These are phyloP conservation scores for Polymixis flavicincta DNA, from an alignment of 2,888 invertebrate genomes.

Conservation along the genomic window DNA sequence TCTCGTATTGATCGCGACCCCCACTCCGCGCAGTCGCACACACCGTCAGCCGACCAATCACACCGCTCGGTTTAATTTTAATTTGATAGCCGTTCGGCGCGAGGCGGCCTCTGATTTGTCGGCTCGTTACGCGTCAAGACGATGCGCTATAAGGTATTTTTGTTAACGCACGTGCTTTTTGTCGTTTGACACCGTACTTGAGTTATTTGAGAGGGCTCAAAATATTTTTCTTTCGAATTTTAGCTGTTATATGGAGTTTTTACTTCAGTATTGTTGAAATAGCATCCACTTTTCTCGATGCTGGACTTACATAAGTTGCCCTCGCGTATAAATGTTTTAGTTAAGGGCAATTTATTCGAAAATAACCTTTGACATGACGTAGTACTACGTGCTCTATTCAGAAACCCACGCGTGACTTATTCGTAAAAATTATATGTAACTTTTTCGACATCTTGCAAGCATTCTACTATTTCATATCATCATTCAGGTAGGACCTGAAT, in stretches of 20 bases:
- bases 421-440: conserved; percentile 16
- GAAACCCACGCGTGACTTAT: conserved; percentile 21
- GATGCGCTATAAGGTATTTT: conserved; percentile 71
- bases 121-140: conserved; percentile 75
- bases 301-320: conserved; percentile 9
- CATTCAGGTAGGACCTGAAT: background rate
- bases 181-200: conserved; percentile 22
- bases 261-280: background rate
- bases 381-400: conserved; percentile 36
- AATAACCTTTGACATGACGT: conserved; percentile 25
- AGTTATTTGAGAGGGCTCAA: background rate
- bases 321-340: background rate
- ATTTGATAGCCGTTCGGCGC: conserved; percentile 83
- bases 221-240: background rate
- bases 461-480: background rate
- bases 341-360: conserved; percentile 24
- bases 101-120: conserved; percentile 82
- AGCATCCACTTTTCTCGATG: background rate
- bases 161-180: conserved; percentile 58
- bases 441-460: background rate
- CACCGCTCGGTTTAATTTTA: conserved; percentile 85
- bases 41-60: conserved; percentile 79
- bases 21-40: conserved; percentile 66
- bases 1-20: conserved; percentile 84
- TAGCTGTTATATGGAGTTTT: background rate